Evolutionary conservation across 2,888 invertebrate genomes (phyloP), one percentile per base, ranked within the genome.

Genomic region (Proisotoma minuta): DNA sequence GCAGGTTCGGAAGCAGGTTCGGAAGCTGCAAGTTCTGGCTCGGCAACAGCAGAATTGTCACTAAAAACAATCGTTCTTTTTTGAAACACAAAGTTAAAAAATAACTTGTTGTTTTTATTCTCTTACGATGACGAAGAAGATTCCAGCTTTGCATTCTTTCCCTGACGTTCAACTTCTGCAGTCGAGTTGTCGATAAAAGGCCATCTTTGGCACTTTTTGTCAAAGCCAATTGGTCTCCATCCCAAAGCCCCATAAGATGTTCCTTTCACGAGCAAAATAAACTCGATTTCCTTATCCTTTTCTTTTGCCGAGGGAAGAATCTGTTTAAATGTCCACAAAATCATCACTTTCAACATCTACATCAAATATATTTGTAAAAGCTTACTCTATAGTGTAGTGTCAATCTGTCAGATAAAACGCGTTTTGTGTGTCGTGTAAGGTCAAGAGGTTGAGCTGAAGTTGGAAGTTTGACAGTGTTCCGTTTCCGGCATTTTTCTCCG

Each of bases 201-300:
- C 69, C 69, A 72, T 12, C 69, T 57, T 43, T 69, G 63, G 58
- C 72, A 72, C 15, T 61, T 68, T 57, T 69, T 69, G 18, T 63
- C 61, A 29, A 75, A 69, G 15, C 66, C 74, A 10, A 40, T 40
- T 0, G 96, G 93, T 59, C 95, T 82, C 95, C 96, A 97, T n/a
- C 97, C 97, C 4, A 97, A 73, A 5, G 87, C 92, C 2, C 86
- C 87, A 81, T 92, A 97, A 15, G 91, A 89, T 0, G 88, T 88
- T 1, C 91, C 86, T 73, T 93, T 91, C n/a, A 89, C 91, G 52
- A 87, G 84, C 79, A 95, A 84, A 0, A 94, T 84, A 24, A 93
- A 82, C 39, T 73, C 72, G 27, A 73, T 68, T 61, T 73, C 72
- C 47, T 69, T 71, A 50, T 71, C 67, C 24, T 69, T 64, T 27